Base-by-base conservation (phyloP, 2,888 invertebrate genomes). In the Tipula vernalis region DNA sequence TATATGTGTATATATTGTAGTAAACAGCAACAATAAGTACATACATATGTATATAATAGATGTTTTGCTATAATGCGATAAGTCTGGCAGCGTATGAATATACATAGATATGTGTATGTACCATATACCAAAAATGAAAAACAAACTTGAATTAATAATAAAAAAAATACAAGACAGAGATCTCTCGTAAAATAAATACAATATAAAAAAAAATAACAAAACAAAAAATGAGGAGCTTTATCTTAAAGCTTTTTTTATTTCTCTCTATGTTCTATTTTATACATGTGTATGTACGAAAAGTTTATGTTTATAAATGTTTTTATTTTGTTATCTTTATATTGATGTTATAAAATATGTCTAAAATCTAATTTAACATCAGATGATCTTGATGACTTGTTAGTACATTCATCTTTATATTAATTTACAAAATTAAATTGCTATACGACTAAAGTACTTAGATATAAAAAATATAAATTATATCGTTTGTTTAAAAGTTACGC, bases 321-420 rank as follows among this genome's bases (percentile, higher is more conserved):
- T 51, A 28, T 28, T 71, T 71, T 71, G 71, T 71, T 71, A 71
- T 71, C 71, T 71, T 71, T 71, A 71, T 71, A 71, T 71, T 71
- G 71, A 71, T 71, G 71, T 71, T 71, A 71, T 71, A 71, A 71
- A 71, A 71, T 71, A 71, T 71, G 71, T 71, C 71, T 71, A 71
- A 71, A 71, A 71, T 28, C 71, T 71, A 71, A 71, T 71, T 71
- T 28, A 71, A 71, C 71, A 71, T 71, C 71, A 71, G 18, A 71
- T 71, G 71, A 71, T 71, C 71, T 71, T 71, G 71, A 71, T 71
- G 71, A 28, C 71, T 71, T 71, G 71, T 71, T 71, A 71, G 71
- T 71, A 71, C 28, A 71, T 71, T 71, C 71, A 71, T 28, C 71
- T 71, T 71, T 28, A 71, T 18, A 71, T 71, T 71, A 71, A 71